Evolutionary conservation across 1,140 invertebrate genomes (phyloP).

Genomic region (Drosophila mayri): DNA sequence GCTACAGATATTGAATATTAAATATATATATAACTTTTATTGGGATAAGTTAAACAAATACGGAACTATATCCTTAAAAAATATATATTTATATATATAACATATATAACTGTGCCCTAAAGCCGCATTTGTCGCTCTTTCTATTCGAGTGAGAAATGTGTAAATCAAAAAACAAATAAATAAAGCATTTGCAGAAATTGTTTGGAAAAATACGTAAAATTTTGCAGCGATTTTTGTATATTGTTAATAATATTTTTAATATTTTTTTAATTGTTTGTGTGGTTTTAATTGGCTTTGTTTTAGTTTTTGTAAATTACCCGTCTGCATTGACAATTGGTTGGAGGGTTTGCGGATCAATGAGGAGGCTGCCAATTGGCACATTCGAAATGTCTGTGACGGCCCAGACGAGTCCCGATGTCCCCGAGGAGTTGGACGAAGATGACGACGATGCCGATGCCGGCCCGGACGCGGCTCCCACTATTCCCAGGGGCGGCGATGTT

Average conservation of each 20-base stretch:
- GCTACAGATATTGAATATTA: conserved; percentile 7
- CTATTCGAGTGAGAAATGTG: conserved; percentile 19
- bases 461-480: conserved; percentile 31
- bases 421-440: conserved; percentile 36
- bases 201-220: conserved; percentile 39
- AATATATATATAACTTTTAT: conserved; percentile 8
- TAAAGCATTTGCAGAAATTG: conserved; percentile 38
- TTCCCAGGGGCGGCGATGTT: conserved; percentile 20
- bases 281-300: conserved; percentile 56
- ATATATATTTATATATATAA: conserved; percentile 2
- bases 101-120: conserved; percentile 16
- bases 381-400: conserved; percentile 93
- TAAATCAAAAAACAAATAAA: conserved; percentile 21
- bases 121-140: conserved; percentile 24
- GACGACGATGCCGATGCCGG: conserved; percentile 40
- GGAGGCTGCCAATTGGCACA: conserved; percentile 93
- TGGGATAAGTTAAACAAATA: conserved; percentile 5
- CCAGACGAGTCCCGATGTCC: conserved; percentile 89
- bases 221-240: conserved; percentile 53
- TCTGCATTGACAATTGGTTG: conserved; percentile 89
- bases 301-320: conserved; percentile 86
- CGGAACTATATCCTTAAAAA: conserved; percentile 7
- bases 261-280: conserved; percentile 53
- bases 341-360: conserved; percentile 93
- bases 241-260: conserved; percentile 22